Evolutionary conservation across 2,797 vertebrate species (phyloP), one percentile per base, ranked within the genome.

Genomic region (Margarornis squamiger): DNA sequence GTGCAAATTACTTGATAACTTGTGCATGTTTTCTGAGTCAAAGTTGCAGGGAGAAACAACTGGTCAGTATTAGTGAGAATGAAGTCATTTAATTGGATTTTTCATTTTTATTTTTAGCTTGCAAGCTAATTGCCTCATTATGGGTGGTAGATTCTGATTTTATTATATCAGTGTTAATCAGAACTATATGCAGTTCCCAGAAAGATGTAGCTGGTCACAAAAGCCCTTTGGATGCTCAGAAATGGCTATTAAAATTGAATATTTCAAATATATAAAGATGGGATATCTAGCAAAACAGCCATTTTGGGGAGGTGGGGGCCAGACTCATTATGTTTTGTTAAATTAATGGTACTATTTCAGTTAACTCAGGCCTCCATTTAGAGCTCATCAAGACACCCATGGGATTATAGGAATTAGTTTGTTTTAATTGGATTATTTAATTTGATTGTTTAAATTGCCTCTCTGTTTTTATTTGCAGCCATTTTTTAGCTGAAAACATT

Each of bases 371-470:
- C 74, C 20, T 84, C 21, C 24, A 10, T 70, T 84, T 79, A 74
- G 67, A 90, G 27, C 90, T 88, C 55, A 43, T 95, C 66, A 92
- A 61, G 71, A 48, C 30, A 41, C 88, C 32, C 74, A 14, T 55
- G 77, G 71, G 93, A 88, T 67, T 57, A 49, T 27, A 58, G 61
- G 71, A 94, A 88, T 88, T 86, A 71, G 73, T 81, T 93, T 75
- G 61, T 88, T 95, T 92, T 94, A 95, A 92, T 96, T 95, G 84
- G 52, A 39, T 93, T 95, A 93, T 94, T 94, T 93, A 90, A 94
- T 92, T 84, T 81, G 68, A 89, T 87, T 91, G 84, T 95, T 95
- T 90, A 68, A 94, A 94, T 92, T 85, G 84, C 32, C 43, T 78
- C 73, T 95, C 83, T 63, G 1, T 46, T 92, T 90, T 86, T 83